Percentiles rank a stretch among this genome's conserved stretches.
Conservation (phyloP, 37 sponge, comb jelly and placozoan species). For the Cladorhizidae sp. region DNA sequence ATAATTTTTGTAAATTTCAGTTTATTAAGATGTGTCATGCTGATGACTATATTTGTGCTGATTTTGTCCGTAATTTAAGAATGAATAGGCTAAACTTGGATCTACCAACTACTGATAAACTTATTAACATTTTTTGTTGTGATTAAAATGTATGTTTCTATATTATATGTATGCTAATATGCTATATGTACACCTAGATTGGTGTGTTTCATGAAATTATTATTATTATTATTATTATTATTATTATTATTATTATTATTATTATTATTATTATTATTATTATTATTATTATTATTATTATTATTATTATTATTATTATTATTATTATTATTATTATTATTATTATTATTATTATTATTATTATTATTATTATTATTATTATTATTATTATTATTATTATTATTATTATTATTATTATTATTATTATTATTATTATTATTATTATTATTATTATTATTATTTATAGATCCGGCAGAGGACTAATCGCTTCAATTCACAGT, state of each 20-base stretch:
- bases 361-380: constrained; percentile 3
- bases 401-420: background rate
- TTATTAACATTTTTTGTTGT: background rate
- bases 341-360: constrained; percentile 3
- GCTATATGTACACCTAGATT: no score
- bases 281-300: background rate
- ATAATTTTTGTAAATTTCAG: no score
- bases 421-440: background rate
- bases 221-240: constrained; percentile 1
- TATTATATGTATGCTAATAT: no score
- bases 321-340: background rate
- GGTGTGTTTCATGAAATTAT: no score
- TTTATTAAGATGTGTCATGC: no score
- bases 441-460: background rate
- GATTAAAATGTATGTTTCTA: no score
- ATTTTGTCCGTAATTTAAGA: no score
- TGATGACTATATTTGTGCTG: no score
- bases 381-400: background rate
- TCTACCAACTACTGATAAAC: no score
- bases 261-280: background rate
- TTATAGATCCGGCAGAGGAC: no score
- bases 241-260: background rate
- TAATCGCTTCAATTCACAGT: no score
- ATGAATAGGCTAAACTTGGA: no score
- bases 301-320: constrained; percentile 1